Conservation (phyloP, 1,140 invertebrate species). For the Aphidius ervi region DNA sequence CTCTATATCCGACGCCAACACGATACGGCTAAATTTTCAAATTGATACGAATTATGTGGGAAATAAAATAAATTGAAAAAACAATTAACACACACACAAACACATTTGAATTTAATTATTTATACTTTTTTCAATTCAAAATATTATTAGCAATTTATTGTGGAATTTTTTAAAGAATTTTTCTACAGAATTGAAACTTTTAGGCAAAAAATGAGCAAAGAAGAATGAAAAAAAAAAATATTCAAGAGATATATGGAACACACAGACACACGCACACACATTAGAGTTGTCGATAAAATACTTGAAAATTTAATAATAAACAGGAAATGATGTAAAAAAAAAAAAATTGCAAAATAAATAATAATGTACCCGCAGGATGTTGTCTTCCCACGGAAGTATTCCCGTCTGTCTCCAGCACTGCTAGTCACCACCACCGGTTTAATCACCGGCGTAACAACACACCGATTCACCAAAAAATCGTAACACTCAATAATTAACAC, state of each 20-base stretch:
- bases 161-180: no score
- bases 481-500: not conserved
- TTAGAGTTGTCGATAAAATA: no score
- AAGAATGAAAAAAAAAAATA: not conserved
- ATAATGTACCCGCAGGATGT: constrained; percentile 24
- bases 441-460: not conserved
- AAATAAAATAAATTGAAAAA: constrained; percentile 3
- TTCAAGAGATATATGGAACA: no score
- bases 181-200: no score
- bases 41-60: constrained; percentile 30
- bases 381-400: constrained; percentile 25
- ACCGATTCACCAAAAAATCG: not conserved
- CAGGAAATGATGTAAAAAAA: constrained; percentile 9
- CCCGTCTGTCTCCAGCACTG: constrained; percentile 28
- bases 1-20: constrained; percentile 19
- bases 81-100: no score
- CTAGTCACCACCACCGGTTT: constrained; percentile 16
- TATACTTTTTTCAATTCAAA: no score
- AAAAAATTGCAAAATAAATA: not conserved
- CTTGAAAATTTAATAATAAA: constrained; percentile 2
- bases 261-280: no score
- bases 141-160: no score
- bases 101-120: no score
- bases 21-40: constrained; percentile 8
- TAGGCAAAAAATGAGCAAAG: not conserved